Evolutionary conservation across 2,797 vertebrate species (phyloP).

Genomic region (Hafferia zeledoni): DNA sequence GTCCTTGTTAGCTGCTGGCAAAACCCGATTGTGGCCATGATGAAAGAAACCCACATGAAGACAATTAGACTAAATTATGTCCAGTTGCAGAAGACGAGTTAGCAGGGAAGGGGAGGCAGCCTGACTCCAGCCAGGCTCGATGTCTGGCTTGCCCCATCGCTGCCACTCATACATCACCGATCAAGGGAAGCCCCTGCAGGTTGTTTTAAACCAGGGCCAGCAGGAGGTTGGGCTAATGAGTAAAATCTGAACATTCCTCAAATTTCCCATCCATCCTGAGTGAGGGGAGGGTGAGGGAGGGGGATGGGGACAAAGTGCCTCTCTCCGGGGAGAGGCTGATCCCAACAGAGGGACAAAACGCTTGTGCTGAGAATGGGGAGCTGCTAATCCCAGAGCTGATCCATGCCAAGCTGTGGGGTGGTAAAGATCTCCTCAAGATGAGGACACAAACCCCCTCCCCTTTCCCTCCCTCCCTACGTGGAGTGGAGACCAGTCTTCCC

Average conservation of each 20-base stretch:
- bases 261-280: conserved; percentile 60
- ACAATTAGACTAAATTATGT: conserved; percentile 75
- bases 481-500: no score
- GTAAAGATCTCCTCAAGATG: not conserved
- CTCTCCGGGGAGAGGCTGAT: not conserved
- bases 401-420: accelerated
- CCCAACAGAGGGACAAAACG: not conserved
- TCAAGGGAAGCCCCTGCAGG: conserved; percentile 82
- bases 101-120: conserved; percentile 35
- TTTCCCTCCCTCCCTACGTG: accelerated
- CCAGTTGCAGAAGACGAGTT: conserved; percentile 38
- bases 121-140: conserved; percentile 67
- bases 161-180: conserved; percentile 80
- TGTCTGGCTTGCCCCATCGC: conserved; percentile 67
- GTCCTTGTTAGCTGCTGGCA: not conserved
- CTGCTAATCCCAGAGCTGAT: not conserved
- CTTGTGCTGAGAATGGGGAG: not conserved
- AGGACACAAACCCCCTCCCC: not conserved
- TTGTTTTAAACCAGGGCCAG: conserved; percentile 77
- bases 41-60: conserved; percentile 35
- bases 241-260: conserved; percentile 73
- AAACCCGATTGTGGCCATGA: not conserved
- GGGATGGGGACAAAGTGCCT: not conserved
- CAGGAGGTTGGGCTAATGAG: conserved; percentile 91
- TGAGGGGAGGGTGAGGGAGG: conserved; percentile 46